A percentile compares a stretch with the other conserved stretches of the same genome.
These are phyloP conservation scores for Notodonta dromedarius DNA, from an alignment of 2,888 invertebrate species.

Conservation along the genomic window DNA sequence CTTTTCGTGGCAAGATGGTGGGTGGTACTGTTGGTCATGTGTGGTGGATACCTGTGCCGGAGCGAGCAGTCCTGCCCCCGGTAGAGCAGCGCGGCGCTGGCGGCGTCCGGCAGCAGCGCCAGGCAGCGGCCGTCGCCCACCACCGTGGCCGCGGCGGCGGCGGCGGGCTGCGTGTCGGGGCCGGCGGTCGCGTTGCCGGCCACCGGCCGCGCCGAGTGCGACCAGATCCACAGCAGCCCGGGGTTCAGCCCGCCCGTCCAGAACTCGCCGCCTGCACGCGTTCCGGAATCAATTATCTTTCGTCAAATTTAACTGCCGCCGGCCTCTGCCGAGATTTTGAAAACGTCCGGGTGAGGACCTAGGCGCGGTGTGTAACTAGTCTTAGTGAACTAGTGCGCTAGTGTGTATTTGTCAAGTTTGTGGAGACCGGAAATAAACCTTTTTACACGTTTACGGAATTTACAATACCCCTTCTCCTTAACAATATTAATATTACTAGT, in stretches of 20 bases:
- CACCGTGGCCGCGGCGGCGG: conserved; percentile 45
- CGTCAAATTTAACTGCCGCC: neutral
- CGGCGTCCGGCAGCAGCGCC: conserved; percentile 86
- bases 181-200: conserved; percentile 66
- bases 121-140: conserved; percentile 89
- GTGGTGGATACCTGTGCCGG: conserved; percentile 76
- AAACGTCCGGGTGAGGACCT: too few species aligned
- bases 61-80: conserved; percentile 90
- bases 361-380: too few species aligned
- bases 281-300: too few species aligned
- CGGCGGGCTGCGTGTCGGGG: conserved; percentile 11
- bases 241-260: conserved; percentile 95
- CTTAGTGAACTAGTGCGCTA: too few species aligned
- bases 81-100: conserved; percentile 85
- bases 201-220: conserved; percentile 91
- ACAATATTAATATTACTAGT: too few species aligned
- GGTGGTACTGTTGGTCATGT: too few species aligned
- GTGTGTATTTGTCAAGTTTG: too few species aligned
- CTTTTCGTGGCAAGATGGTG: too few species aligned
- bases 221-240: conserved; percentile 94
- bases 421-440: too few species aligned
- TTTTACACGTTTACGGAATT: too few species aligned
- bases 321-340: too few species aligned
- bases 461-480: too few species aligned
- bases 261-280: conserved; percentile 86